A percentile compares a stretch with the other conserved stretches of the same genome.
phyloP scores from a whole-genome alignment of 2,113 vertebrate species.

The Miniopterus natalensis region DNA sequence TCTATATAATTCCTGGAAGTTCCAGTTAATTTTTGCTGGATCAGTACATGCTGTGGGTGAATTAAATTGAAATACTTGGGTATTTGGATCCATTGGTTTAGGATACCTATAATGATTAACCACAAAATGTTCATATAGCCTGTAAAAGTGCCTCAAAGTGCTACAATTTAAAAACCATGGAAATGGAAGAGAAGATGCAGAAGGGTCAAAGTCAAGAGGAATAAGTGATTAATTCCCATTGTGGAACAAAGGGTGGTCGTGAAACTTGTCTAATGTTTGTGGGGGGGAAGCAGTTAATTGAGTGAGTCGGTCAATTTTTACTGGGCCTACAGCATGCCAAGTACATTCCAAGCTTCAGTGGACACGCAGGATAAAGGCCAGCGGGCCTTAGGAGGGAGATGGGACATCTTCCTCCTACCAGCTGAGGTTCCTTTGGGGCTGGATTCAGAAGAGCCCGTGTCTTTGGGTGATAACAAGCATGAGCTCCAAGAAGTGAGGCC shows the following conservation, averaged over 20 bases:
- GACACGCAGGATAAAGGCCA: not conserved
- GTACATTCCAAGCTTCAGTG: not conserved
- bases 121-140: not conserved
- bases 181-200: not conserved
- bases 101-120: not conserved
- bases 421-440: not conserved
- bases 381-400: not conserved
- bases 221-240: not conserved
- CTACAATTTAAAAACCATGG: not conserved
- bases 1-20: not conserved
- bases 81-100: not conserved
- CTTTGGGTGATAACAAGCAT: not conserved
- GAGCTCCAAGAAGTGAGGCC: not conserved
- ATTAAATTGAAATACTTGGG: constrained; percentile 22
- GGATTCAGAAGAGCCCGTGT: not conserved
- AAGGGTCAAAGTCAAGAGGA: not conserved
- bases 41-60: not conserved
- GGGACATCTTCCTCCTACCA: not conserved
- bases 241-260: not conserved
- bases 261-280: not conserved
- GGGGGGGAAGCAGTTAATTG: not conserved
- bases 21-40: not conserved
- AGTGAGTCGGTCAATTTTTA: not conserved
- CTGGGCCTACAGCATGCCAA: not conserved
- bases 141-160: not conserved